phyloP scores from a whole-genome alignment of 2,888 invertebrate genomes.

The Artemia sinica region DNA sequence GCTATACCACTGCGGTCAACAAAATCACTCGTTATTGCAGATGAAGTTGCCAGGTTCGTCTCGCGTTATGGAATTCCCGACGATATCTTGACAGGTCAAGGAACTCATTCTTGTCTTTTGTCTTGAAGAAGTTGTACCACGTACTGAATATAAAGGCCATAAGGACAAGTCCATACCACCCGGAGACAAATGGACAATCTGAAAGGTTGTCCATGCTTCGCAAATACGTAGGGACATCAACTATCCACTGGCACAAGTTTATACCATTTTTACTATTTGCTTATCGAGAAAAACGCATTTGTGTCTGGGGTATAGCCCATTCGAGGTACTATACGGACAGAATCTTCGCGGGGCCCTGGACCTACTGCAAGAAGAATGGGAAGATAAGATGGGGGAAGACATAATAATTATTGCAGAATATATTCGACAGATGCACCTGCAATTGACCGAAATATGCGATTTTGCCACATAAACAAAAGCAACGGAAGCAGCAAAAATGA shows the following conservation, averaged over 20 bases:
- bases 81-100: too few species aligned
- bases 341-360: slow-evolving; percentile 5
- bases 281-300: slow-evolving; percentile 10
- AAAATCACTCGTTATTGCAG: too few species aligned
- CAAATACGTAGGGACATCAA: slow-evolving; percentile 14
- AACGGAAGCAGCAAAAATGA: slow-evolving; percentile 4
- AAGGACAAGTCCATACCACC: slow-evolving; percentile 14
- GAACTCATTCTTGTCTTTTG: too few species aligned
- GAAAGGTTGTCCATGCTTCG: slow-evolving; percentile 7
- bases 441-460: slow-evolving; percentile 20
- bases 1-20: too few species aligned
- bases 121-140: background rate
- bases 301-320: slow-evolving; percentile 8
- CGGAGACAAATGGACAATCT: slow-evolving; percentile 4
- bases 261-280: slow-evolving; percentile 10
- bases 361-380: slow-evolving; percentile 13
- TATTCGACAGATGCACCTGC: slow-evolving; percentile 22
- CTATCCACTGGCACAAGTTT: slow-evolving; percentile 14
- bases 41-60: too few species aligned
- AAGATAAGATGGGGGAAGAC: background rate
- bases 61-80: too few species aligned
- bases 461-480: slow-evolving; percentile 17
- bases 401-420: slow-evolving; percentile 16
- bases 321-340: background rate
- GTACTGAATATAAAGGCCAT: slow-evolving; percentile 5